Percentiles rank a stretch among this genome's conserved stretches.
Evolutionary conservation across 2,113 vertebrate genomes (phyloP).

Genomic region (Calypte anna): DNA sequence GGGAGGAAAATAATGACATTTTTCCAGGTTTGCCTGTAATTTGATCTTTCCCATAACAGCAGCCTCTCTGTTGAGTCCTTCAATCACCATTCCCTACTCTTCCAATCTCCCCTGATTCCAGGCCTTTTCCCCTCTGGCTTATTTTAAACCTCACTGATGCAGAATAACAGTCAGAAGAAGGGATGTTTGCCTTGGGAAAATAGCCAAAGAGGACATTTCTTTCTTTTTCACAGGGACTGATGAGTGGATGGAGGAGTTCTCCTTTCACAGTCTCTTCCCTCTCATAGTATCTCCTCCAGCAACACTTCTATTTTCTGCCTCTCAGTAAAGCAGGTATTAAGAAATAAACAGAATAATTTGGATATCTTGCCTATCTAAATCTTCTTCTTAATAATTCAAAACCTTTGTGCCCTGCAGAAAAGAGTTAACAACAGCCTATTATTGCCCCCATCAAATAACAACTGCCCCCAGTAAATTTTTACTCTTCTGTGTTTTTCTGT

Average conservation of each 20-base stretch:
- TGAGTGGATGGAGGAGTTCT: background rate
- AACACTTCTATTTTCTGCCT: background rate
- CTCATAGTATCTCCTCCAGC: background rate
- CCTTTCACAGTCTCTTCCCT: no score
- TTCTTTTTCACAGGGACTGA: background rate
- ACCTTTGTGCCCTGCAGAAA: background rate
- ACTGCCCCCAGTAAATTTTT: background rate
- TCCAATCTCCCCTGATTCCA: background rate
- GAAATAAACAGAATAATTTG: background rate
- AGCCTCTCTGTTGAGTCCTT: background rate
- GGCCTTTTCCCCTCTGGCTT: background rate
- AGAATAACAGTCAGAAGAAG: background rate
- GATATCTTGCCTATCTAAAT: background rate
- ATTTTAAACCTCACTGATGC: conserved; percentile 23
- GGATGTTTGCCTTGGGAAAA: background rate
- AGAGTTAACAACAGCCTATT: background rate
- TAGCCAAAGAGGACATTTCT: background rate
- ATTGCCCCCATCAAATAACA: background rate
- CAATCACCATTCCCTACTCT: background rate
- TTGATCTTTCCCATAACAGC: background rate
- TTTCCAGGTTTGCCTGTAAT: background rate
- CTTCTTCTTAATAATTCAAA: background rate
- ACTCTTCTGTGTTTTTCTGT: background rate
- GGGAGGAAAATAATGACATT: background rate
- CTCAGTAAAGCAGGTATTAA: background rate